phyloP scores from a whole-genome alignment of 1,140 invertebrate species.

The Sitodiplosis mosellana region DNA sequence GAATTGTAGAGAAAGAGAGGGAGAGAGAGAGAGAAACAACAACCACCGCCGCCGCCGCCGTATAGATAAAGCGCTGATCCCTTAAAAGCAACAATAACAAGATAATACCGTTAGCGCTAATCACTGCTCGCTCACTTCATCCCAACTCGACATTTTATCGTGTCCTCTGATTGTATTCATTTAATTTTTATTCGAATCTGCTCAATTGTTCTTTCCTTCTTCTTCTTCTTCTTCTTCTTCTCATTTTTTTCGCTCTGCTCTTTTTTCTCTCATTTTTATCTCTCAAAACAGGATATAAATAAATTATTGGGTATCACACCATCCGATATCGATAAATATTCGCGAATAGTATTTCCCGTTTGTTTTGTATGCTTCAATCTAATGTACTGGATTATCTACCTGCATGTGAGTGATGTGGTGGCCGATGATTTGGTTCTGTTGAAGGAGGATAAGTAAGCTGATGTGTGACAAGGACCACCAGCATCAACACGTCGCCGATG shows the following conservation, averaged over 20 bases:
- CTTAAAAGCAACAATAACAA: too few species aligned
- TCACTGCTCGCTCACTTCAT: neutral
- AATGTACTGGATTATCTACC: slow-evolving; percentile 96
- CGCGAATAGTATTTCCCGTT: slow-evolving; percentile 85
- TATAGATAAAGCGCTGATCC: too few species aligned
- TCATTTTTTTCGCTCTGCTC: neutral
- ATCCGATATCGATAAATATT: slow-evolving; percentile 93
- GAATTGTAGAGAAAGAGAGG: too few species aligned
- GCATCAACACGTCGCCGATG: neutral
- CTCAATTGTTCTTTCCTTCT: neutral
- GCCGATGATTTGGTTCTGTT: slow-evolving; percentile 78
- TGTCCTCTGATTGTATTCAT: neutral
- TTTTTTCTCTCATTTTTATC: neutral
- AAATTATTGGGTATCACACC: slow-evolving; percentile 79
- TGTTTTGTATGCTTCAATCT: slow-evolving; percentile 95
- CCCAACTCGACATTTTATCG: neutral
- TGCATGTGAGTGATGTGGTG: slow-evolving; percentile 87
- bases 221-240: neutral
- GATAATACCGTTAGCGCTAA: too few species aligned
- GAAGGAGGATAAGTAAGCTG: slow-evolving; percentile 54
- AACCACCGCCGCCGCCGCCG: too few species aligned
- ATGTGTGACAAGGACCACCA: neutral
- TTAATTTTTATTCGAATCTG: slow-evolving; percentile 3
- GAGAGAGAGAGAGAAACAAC: too few species aligned
- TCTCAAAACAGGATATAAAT: slow-evolving; percentile 47